Percentiles rank a stretch among this genome's conserved stretches.
These are phyloP conservation scores for Neogale vison DNA, from an alignment of 2,113 vertebrate species.

Conservation along the genomic window DNA sequence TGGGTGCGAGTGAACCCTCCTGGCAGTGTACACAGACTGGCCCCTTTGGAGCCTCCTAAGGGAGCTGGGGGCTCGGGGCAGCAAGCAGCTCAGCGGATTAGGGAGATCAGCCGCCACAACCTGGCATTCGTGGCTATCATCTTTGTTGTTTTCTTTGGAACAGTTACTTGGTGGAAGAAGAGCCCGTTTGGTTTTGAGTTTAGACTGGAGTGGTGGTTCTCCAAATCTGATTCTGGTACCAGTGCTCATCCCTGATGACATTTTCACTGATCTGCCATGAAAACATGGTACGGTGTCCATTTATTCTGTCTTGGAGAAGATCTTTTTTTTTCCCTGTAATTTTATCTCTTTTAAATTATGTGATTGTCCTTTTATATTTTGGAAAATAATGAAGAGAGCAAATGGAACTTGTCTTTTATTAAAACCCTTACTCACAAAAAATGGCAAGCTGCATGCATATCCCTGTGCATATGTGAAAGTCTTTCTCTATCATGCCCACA, in stretches of 20 bases:
- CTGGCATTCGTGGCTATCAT: not conserved
- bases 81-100: not conserved
- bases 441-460: not conserved
- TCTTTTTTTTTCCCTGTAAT: not conserved
- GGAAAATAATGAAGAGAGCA: not conserved
- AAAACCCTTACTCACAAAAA: not conserved
- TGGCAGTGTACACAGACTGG: too few relatives aligned
- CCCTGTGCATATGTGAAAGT: not conserved
- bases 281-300: not conserved
- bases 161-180: not conserved
- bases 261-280: not conserved
- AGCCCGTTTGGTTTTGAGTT: not conserved
- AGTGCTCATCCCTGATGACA: not conserved
- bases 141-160: not conserved
- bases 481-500: not conserved
- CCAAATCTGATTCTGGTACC: not conserved
- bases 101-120: not conserved
- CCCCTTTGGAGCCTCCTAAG: not conserved
- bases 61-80: fast-evolving
- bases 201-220: not conserved
- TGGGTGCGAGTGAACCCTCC: not conserved
- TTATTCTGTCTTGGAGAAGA: not conserved
- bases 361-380: not conserved
- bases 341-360: not conserved
- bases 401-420: not conserved